phyloP scores from a whole-genome alignment of 2,797 vertebrate species.

The Danio choprae region DNA sequence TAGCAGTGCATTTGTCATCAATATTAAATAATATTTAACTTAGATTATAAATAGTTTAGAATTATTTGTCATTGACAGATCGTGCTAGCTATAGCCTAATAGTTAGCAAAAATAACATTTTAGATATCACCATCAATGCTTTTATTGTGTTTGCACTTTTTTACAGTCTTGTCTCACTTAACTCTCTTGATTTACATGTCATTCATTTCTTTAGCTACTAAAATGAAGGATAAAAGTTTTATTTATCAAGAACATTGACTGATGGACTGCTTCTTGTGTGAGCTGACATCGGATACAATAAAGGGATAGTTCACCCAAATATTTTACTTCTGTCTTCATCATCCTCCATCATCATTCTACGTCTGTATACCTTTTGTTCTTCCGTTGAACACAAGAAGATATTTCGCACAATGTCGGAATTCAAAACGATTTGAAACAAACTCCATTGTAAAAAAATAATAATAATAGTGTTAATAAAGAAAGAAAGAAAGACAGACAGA shows the following conservation, averaged over 20 bases:
- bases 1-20: background rate
- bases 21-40: too few relatives aligned
- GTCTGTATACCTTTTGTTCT: background rate
- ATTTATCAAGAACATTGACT: background rate
- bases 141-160: conserved; percentile 2
- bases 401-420: background rate
- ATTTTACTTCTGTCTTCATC: background rate
- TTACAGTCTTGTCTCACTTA: background rate
- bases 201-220: background rate
- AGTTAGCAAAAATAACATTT: background rate
- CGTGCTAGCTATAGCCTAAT: too few relatives aligned
- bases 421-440: background rate
- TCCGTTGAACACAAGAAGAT: background rate
- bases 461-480: too few relatives aligned
- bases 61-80: background rate
- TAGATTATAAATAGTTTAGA: background rate
- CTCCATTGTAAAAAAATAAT: too few relatives aligned
- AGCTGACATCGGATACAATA: background rate
- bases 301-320: background rate
- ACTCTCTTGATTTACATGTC: background rate
- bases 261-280: background rate
- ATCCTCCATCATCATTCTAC: background rate
- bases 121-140: background rate
- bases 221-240: background rate
- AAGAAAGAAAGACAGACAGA: too few relatives aligned